Conservation (phyloP, 2,113 vertebrate species). For the Pseudolaguvia tuberculata region DNA sequence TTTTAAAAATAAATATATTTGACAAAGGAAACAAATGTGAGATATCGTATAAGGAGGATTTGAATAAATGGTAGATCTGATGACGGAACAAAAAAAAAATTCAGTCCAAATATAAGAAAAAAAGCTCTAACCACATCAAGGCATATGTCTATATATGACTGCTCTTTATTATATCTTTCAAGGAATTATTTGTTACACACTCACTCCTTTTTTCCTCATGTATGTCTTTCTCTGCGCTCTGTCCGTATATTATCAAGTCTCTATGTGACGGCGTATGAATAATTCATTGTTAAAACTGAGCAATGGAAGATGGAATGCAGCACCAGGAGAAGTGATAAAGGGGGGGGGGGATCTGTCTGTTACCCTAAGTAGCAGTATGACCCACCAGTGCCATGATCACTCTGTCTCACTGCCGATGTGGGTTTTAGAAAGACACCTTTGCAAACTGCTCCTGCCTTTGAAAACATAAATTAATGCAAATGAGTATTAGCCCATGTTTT, state of each 20-base stretch:
- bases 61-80: not conserved
- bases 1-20: not conserved
- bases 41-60: not conserved
- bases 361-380: not conserved
- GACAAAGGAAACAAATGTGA: not conserved
- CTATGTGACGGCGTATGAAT: constrained; percentile 25
- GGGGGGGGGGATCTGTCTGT: constrained; percentile 14
- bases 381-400: not conserved
- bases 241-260: constrained; percentile 22
- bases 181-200: not conserved
- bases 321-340: constrained; percentile 16
- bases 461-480: not conserved
- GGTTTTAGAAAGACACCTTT: not conserved
- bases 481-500: not conserved
- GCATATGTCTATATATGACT: not conserved
- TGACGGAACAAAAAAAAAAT: no score
- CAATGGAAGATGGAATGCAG: constrained; percentile 26
- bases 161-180: constrained; percentile 9
- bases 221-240: not conserved
- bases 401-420: not conserved
- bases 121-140: not conserved
- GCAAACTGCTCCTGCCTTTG: not conserved
- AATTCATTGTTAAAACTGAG: constrained; percentile 43
- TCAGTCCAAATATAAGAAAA: not conserved
- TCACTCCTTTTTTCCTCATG: not conserved